Percentiles rank a stretch among this genome's conserved stretches.
These are phyloP conservation scores for Oceanodroma leucorhoa DNA, from an alignment of 2,797 vertebrate genomes.

Conservation along the genomic window DNA sequence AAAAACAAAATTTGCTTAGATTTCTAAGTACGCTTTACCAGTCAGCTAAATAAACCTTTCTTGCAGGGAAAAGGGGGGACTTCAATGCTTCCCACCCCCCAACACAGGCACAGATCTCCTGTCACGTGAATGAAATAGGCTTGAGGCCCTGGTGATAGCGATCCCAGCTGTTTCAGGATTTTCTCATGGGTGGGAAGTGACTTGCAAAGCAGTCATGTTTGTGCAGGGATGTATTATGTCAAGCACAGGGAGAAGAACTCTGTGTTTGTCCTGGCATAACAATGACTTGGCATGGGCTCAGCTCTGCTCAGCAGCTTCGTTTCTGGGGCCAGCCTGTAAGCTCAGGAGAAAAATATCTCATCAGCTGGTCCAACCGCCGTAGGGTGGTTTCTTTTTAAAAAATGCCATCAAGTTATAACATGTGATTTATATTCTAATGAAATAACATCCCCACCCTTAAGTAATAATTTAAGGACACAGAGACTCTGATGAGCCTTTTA, in stretches of 20 bases:
- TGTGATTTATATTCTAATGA: slow-evolving; percentile 26
- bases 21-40: background rate
- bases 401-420: slow-evolving; percentile 15
- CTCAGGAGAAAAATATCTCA: slow-evolving; percentile 20
- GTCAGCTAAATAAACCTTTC: background rate
- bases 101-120: background rate
- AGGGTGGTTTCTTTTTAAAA: slow-evolving; percentile 43
- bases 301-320: background rate
- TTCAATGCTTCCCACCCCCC: background rate
- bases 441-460: slow-evolving; percentile 45
- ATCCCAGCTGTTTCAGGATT: background rate
- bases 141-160: background rate
- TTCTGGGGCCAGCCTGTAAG: slow-evolving; percentile 12
- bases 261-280: slow-evolving; percentile 7
- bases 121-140: background rate
- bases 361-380: background rate
- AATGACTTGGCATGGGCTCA: slow-evolving; percentile 7
- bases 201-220: background rate
- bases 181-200: background rate
- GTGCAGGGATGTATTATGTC: background rate
- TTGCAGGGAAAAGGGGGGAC: background rate
- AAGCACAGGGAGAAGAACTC: background rate
- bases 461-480: background rate
- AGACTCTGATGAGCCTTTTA: background rate
- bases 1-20: background rate